Percentiles rank a stretch among this genome's conserved stretches.
phyloP scores from a whole-genome alignment of 1,140 invertebrate genomes.

The Heliothis virescens region DNA sequence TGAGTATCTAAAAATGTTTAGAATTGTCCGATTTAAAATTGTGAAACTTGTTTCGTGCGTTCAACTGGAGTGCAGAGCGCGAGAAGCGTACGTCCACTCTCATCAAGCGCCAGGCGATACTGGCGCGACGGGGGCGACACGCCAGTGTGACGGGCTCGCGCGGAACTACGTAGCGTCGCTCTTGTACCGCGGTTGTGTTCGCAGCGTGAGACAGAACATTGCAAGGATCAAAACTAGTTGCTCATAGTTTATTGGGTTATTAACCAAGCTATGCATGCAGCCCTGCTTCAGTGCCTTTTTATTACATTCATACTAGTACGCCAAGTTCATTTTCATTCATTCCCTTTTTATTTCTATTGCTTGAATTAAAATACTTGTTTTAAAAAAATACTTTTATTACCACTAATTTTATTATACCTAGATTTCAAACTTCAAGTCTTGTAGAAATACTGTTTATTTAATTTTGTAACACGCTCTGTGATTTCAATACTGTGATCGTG shows the following conservation, averaged over 20 bases:
- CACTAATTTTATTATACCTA: background rate
- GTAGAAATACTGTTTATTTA: background rate
- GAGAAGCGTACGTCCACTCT: constrained; percentile 68
- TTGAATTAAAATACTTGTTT: background rate
- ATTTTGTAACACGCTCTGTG: constrained; percentile 15
- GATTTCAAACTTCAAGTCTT: background rate
- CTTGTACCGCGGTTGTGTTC: constrained; percentile 26
- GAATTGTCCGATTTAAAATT: constrained; percentile 52
- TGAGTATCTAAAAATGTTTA: constrained; percentile 53
- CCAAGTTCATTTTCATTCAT: constrained; percentile 27
- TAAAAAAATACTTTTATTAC: background rate
- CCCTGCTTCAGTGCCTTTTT: constrained; percentile 35
- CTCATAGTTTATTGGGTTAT: constrained; percentile 57
- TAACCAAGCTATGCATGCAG: constrained; percentile 41
- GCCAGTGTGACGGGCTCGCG: constrained; percentile 57
- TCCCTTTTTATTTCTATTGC: constrained; percentile 14
- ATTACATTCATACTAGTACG: constrained; percentile 26
- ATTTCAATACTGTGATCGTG: constrained; percentile 21
- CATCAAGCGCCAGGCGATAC: constrained; percentile 68
- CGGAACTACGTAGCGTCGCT: constrained; percentile 74
- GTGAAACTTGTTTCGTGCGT: constrained; percentile 80
- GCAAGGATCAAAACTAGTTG: constrained; percentile 69
- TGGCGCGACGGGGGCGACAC: constrained; percentile 74
- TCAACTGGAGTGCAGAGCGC: constrained; percentile 46
- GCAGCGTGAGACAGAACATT: constrained; percentile 49